Base-by-base conservation (phyloP, 2,888 invertebrate genomes). In the Atherix ibis region DNA sequence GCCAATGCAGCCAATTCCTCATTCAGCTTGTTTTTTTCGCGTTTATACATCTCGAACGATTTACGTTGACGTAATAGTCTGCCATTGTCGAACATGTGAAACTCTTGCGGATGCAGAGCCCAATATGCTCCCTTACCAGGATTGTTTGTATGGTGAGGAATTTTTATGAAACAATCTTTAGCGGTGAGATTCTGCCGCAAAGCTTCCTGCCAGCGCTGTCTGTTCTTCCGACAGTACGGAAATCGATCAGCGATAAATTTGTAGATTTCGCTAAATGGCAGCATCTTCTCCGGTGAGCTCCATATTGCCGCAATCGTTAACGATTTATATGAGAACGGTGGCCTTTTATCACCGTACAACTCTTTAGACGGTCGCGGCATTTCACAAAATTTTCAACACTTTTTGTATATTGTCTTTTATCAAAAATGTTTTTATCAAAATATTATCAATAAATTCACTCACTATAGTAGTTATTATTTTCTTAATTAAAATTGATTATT, bases 271-370 rank as follows among this genome's bases (percentile, higher is more conserved):
- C 72, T 74, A 25, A 81, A 60, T 8, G 88, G 84, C 50, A 92
- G 68, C 92, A 95, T 97, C 63, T 95, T 92, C 62, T 97, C 95
- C 34, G 83, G 77, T 10, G 91, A 91, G 53, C 84, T 87, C 81
- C 95, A 94, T 52, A 98, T 97, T 38, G 97, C 97, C 97, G 98
- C 97, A 40, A 95, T 95, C 24, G 97, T 98, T 45, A 98, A 68
- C 30, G 95, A 92, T 56, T 98, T 98, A 66, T 98, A 98, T 29
- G 95, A 95, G 63, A 94, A 98, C 25, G 97, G 97, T 40, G 97
- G 97, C 65, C 98, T 98, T 64, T 95, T 92, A 62, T 94, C 94
- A 56, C 92, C 91, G 67, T 94, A 95, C 37, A 89, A 87, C 64
- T 92, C 92, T 49, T 92, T 77, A 52, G 92, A 87, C 48, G 94